Base-by-base conservation (phyloP, 2,113 vertebrate genomes). In the Panthera uncia region DNA sequence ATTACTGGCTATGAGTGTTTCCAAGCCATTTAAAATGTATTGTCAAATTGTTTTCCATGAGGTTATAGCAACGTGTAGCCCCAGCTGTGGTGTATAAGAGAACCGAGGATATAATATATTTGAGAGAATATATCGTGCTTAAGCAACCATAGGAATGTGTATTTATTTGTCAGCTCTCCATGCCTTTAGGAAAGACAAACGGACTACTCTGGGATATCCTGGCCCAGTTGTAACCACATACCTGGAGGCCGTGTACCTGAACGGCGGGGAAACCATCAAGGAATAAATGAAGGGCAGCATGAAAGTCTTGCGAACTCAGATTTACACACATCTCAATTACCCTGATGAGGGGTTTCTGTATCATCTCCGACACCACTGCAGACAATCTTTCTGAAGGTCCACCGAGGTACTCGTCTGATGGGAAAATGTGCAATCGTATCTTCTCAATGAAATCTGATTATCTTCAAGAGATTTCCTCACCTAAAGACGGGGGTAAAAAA, bases 21-120 rank as follows among this genome's bases (percentile, higher is more conserved):
- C 89, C 89, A 96, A 97, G 79, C 38, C 89, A 96, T 96, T 97
- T 97, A 89, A 85, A 97, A 97, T 74, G 76, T 82, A 83, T 95
- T 93, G 79, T 97, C 94, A 89, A 96, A 61, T 94, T 78, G 90
- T 69, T 91, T 92, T 97, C 80, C 25, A 78, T 71, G 88, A 95
- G 96, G n/a, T 8, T 55, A 31, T 4, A 76, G 90, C 52, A 92
- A 88, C 96, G 84, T 94, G 65, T 25, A 84, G 68, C 45, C 61
- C 89, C 48, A 85, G 57, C 31, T 79, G 82, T 29, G 15, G 71
- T 27, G 15, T 57, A 31, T 15, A 8, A 94, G 93, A 95, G 25
- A 38, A 14, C 36, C 27, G 76, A 97, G 61, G 52, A 85, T 91
- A 68, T 81, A 71, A 71, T 94, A 76, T 89, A 91, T 91, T 86